phyloP scores from a whole-genome alignment of 2,888 invertebrate species.

The Lingula anatina region DNA sequence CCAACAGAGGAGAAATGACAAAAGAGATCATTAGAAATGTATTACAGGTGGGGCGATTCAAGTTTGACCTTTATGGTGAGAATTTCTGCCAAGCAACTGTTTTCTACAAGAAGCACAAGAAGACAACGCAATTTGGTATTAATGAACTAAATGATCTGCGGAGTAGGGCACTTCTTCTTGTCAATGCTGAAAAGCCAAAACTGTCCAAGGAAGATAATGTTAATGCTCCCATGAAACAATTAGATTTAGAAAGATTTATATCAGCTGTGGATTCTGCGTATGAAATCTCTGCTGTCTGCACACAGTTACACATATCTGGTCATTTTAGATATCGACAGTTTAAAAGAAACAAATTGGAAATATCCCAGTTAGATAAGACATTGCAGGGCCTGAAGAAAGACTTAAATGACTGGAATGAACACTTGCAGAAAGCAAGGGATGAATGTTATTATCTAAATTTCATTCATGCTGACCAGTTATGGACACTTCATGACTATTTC shows the following conservation, averaged over 20 bases:
- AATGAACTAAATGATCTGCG: slow-evolving; percentile 15
- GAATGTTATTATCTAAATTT: slow-evolving; percentile 16
- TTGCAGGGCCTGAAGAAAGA: background rate
- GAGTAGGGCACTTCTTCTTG: slow-evolving; percentile 17
- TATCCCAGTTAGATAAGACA: background rate
- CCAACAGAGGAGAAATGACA: slow-evolving; percentile 20
- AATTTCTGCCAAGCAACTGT: slow-evolving; percentile 7
- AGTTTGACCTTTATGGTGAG: slow-evolving; percentile 5
- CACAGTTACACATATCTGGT: slow-evolving; percentile 10
- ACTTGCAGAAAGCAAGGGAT: slow-evolving; percentile 7
- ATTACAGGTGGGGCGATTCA: slow-evolving; percentile 12
- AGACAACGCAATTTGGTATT: background rate
- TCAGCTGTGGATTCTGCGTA: slow-evolving; percentile 8
- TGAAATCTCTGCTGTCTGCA: slow-evolving; percentile 8
- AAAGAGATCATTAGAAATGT: slow-evolving; percentile 18
- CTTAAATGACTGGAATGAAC: background rate
- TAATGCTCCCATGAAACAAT: background rate
- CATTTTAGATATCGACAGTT: slow-evolving; percentile 9
- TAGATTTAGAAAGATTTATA: background rate
- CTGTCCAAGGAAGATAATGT: background rate
- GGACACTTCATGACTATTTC: slow-evolving; percentile 12
- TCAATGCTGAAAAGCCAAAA: slow-evolving; percentile 9
- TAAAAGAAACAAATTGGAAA: background rate
- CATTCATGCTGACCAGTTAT: slow-evolving; percentile 16
- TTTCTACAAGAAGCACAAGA: slow-evolving; percentile 12